Conservation (phyloP, 1,140 invertebrate genomes). For the Drosophila malerkotliana region DNA sequence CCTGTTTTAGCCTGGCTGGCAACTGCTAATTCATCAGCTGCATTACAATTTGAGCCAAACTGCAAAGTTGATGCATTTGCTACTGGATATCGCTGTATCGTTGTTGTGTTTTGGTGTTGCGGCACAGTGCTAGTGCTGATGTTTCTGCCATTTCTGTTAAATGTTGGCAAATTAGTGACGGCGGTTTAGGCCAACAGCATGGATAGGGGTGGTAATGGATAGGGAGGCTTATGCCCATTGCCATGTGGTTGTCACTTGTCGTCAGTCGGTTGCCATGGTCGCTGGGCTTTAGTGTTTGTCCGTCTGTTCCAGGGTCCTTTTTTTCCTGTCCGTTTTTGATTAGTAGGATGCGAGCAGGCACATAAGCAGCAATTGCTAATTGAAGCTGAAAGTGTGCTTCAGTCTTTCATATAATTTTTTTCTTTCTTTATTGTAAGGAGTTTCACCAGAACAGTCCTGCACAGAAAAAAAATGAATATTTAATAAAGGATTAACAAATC, state of each 20-base stretch:
- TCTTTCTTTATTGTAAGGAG: background rate
- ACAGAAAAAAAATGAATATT: background rate
- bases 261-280: slow-evolving; percentile 54
- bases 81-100: slow-evolving; percentile 7
- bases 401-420: slow-evolving; percentile 15
- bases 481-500: background rate
- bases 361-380: slow-evolving; percentile 15
- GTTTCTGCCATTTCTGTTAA: slow-evolving; percentile 61
- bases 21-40: slow-evolving; percentile 57
- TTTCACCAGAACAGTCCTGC: background rate
- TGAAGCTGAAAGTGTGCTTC: slow-evolving; percentile 26
- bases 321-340: slow-evolving; percentile 55
- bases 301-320: slow-evolving; percentile 16
- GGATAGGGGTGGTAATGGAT: background rate
- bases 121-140: slow-evolving; percentile 22
- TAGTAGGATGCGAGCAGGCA: slow-evolving; percentile 40
- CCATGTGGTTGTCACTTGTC: slow-evolving; percentile 67
- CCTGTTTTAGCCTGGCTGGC: background rate
- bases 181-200: slow-evolving; percentile 58
- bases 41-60: slow-evolving; percentile 56
- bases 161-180: slow-evolving; percentile 72
- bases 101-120: slow-evolving; percentile 26
- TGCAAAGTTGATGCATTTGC: slow-evolving; percentile 50
- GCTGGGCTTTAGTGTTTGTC: slow-evolving; percentile 7
- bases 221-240: slow-evolving; percentile 26